Evolutionary conservation across 2,888 invertebrate species (phyloP).

Genomic region (Octodonta nipae): DNA sequence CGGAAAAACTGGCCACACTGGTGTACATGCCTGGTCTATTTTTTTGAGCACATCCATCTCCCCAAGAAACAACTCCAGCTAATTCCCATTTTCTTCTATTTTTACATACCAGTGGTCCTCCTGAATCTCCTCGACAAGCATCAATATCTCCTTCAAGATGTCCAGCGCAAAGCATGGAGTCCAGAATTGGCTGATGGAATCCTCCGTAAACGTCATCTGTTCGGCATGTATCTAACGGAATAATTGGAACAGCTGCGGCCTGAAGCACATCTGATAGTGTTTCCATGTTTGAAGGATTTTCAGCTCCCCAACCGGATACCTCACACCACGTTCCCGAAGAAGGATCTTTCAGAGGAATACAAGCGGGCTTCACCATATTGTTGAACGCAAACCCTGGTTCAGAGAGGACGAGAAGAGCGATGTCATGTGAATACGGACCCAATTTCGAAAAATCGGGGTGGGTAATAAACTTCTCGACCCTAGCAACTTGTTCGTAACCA

Average conservation of each 20-base stretch:
- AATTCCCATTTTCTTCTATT: constrained; percentile 46
- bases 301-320: constrained; percentile 72
- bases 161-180: constrained; percentile 72
- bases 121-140: constrained; percentile 69
- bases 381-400: constrained; percentile 47
- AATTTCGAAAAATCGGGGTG: constrained; percentile 55
- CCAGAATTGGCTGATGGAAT: constrained; percentile 50
- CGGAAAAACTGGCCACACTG: constrained; percentile 46
- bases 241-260: constrained; percentile 50
- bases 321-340: constrained; percentile 49
- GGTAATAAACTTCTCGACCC: constrained; percentile 44
- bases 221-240: constrained; percentile 48
- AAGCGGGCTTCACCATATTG: constrained; percentile 57
- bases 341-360: constrained; percentile 44
- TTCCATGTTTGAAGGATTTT: constrained; percentile 38
- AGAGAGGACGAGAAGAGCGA: constrained; percentile 50
- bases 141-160: constrained; percentile 57
- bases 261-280: constrained; percentile 45
- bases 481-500: constrained; percentile 47
- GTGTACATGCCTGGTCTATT: constrained; percentile 64
- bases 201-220: constrained; percentile 47
- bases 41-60: constrained; percentile 57
- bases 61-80: constrained; percentile 63
- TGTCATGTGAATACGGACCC: constrained; percentile 59
- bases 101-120: constrained; percentile 62